A percentile compares a stretch with the other conserved stretches of the same genome.
Evolutionary conservation across 2,113 vertebrate genomes (phyloP).

Genomic region (Bungarus multicinctus): DNA sequence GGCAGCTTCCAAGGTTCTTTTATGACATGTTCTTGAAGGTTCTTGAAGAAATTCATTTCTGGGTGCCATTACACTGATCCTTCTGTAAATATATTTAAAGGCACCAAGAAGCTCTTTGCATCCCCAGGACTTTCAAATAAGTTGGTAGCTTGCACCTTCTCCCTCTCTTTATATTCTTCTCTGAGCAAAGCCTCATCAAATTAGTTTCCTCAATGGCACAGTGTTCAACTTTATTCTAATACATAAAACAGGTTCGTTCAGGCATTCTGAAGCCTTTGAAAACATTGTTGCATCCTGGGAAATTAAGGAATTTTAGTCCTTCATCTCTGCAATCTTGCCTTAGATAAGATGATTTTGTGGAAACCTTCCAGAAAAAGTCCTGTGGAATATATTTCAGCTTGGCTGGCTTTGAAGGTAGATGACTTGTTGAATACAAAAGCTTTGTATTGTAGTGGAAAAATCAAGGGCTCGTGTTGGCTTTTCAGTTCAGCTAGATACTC

Average conservation of each 20-base stretch:
- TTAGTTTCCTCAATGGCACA: slow-evolving; percentile 34
- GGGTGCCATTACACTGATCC: slow-evolving; percentile 35
- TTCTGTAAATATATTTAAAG: slow-evolving; percentile 53
- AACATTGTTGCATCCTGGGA: rapidly evolving
- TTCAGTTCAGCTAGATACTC: not conserved
- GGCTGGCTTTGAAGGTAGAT: not conserved
- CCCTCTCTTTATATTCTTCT: slow-evolving; percentile 1
- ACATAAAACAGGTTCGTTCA: slow-evolving; percentile 42
- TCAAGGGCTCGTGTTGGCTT: not conserved
- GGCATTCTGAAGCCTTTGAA: slow-evolving; percentile 49
- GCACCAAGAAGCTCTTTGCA: slow-evolving; percentile 29
- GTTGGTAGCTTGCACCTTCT: slow-evolving; percentile 54
- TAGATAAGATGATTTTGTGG: not conserved
- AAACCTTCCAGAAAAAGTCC: not conserved
- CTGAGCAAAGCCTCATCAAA: not conserved
- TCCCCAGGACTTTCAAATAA: slow-evolving; percentile 53
- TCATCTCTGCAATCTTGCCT: not conserved
- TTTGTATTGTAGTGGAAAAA: not conserved
- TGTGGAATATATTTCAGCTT: not conserved
- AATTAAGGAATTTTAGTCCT: rapidly evolving
- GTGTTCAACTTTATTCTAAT: slow-evolving; percentile 45
- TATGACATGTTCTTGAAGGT: slow-evolving; percentile 54
- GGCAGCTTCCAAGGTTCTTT: slow-evolving; percentile 38
- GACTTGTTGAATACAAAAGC: not conserved
- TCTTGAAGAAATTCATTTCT: slow-evolving; percentile 54